Conservation (phyloP, 2,113 vertebrate genomes). For the Damaliscus lunatus region DNA sequence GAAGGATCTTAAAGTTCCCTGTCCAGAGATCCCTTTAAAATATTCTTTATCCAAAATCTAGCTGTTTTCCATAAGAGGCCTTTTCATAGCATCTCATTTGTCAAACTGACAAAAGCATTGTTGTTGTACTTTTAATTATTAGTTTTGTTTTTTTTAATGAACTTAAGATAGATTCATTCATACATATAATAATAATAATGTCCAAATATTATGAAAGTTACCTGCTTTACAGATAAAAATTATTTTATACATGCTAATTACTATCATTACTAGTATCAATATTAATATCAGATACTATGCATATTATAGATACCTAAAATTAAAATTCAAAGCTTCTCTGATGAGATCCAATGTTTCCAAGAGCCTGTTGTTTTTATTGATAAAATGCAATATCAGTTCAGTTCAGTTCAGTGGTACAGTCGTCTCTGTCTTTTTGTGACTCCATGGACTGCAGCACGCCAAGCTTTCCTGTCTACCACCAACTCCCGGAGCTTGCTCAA, state of each 20-base stretch:
- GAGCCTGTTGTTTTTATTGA: not conserved
- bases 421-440: not conserved
- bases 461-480: not conserved
- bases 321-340: not conserved
- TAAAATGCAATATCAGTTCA: not conserved
- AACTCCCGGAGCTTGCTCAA: accelerated
- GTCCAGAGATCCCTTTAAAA: not conserved
- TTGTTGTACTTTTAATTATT: not conserved
- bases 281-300: not conserved
- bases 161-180: not conserved
- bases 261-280: not conserved
- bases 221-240: not conserved
- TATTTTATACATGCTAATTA: not conserved
- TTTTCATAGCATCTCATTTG: not conserved
- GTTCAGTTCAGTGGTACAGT: not conserved
- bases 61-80: not conserved
- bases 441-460: not conserved
- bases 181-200: not conserved
- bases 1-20: not conserved
- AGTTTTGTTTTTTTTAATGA: not conserved
- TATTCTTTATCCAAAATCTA: not conserved
- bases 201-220: not conserved
- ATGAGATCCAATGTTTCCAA: not conserved
- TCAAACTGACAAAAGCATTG: not conserved
- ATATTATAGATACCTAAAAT: not conserved